A percentile compares a stretch with the other conserved stretches of the same genome.
Evolutionary conservation across 2,888 invertebrate species (phyloP).

Genomic region (Notocelia uddmanniana): DNA sequence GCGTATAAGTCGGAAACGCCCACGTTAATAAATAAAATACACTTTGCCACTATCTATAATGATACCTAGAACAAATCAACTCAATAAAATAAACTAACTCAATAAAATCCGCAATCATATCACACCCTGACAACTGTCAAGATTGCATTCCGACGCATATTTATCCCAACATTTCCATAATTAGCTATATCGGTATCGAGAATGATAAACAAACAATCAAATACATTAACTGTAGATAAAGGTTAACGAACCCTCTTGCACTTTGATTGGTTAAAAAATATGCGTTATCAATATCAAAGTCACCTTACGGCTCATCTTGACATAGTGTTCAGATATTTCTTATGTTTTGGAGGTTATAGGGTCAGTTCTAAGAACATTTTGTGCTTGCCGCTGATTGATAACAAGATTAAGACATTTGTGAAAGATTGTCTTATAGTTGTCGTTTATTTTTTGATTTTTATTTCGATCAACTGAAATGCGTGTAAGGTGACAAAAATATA

Average conservation of each 20-base stretch:
- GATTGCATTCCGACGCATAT: conserved; percentile 25
- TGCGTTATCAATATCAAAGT: conserved; percentile 43
- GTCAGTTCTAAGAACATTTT: conserved; percentile 1
- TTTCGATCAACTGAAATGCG: not conserved
- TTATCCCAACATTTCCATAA: conserved; percentile 47
- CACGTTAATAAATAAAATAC: not conserved
- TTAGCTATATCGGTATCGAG: conserved; percentile 58
- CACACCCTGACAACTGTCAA: conserved; percentile 26
- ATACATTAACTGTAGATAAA: conserved; percentile 77
- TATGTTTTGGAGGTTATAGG: conserved; percentile 20
- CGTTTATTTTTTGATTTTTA: too few relatives aligned
- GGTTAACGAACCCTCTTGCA: conserved; percentile 75
- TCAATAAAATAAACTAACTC: conserved; percentile 14
- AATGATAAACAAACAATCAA: conserved; percentile 80
- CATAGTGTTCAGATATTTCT: conserved; percentile 7
- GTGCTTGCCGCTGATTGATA: too few relatives aligned
- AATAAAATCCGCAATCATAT: conserved; percentile 28
- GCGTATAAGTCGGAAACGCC: not conserved
- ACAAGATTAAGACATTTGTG: not conserved
- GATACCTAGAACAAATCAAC: not conserved
- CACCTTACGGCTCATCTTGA: conserved; percentile 26
- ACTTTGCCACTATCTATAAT: not conserved
- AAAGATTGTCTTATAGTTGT: not conserved
- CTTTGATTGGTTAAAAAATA: conserved; percentile 74
- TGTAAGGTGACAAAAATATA: not conserved